Conservation (phyloP, 2,888 invertebrate species). For the Calephelis perditalis region DNA sequence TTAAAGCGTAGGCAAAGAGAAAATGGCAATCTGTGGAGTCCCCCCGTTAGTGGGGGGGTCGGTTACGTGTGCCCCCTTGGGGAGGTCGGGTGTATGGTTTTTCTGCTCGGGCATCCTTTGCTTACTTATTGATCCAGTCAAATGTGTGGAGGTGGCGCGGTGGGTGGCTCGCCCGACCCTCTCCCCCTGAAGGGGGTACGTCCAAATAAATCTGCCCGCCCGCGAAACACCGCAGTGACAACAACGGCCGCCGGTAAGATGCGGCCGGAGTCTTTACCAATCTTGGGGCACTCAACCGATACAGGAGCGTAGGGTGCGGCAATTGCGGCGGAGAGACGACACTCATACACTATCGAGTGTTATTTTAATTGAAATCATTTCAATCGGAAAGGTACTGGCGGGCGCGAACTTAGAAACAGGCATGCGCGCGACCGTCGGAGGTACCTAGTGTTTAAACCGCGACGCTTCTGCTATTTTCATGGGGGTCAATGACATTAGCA, state of each 20-base stretch:
- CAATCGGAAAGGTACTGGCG: slow-evolving; percentile 52
- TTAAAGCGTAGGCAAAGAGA: slow-evolving; percentile 79
- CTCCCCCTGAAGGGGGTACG: slow-evolving; percentile 68
- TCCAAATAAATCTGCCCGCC: slow-evolving; percentile 79
- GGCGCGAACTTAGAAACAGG: slow-evolving; percentile 66
- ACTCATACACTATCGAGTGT: slow-evolving; percentile 33
- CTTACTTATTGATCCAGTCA: slow-evolving; percentile 80
- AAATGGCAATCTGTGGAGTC: slow-evolving; percentile 78
- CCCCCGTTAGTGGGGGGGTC: slow-evolving; percentile 75
- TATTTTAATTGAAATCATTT: slow-evolving; percentile 66
- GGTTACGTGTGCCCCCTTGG: slow-evolving; percentile 78
- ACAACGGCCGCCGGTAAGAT: slow-evolving; percentile 72
- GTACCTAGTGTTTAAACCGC: slow-evolving; percentile 57
- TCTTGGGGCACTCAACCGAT: slow-evolving; percentile 29
- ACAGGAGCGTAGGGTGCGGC: slow-evolving; percentile 29
- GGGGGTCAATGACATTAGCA: slow-evolving; percentile 61
- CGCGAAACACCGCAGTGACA: slow-evolving; percentile 79
- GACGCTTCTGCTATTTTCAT: slow-evolving; percentile 56
- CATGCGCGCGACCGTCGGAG: slow-evolving; percentile 65
- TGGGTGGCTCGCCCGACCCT: slow-evolving; percentile 68
- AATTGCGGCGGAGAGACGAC: slow-evolving; percentile 21
- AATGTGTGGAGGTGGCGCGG: slow-evolving; percentile 78
- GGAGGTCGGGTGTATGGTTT: slow-evolving; percentile 79
- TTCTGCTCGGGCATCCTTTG: slow-evolving; percentile 80
- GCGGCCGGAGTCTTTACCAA: slow-evolving; percentile 66